Evolutionary conservation across 2,888 invertebrate species (phyloP).

Genomic region (Drosophila koepferae): DNA sequence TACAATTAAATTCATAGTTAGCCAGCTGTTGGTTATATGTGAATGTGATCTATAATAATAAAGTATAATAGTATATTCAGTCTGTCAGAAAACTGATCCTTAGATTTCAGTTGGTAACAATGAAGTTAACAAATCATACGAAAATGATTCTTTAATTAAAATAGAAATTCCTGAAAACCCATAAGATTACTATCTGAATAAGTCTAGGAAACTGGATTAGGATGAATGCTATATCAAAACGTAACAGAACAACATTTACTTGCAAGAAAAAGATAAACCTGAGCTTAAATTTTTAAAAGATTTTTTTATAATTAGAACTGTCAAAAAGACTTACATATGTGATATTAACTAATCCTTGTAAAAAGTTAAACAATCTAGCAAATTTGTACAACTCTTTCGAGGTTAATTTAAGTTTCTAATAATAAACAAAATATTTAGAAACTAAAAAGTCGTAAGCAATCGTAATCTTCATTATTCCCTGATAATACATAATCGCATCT

Average conservation of each 20-base stretch:
- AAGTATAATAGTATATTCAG: too few relatives aligned
- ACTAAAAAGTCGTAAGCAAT: not conserved
- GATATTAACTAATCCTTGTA: too few relatives aligned
- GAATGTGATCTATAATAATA: too few relatives aligned
- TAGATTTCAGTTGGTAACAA: too few relatives aligned
- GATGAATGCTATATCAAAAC: not conserved
- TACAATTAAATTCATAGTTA: not conserved
- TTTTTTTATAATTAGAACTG: not conserved
- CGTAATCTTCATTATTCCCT: not conserved
- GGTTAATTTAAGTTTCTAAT: not conserved
- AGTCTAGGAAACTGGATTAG: not conserved
- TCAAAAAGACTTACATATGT: too few relatives aligned
- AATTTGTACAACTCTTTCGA: not conserved
- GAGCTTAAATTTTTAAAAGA: not conserved
- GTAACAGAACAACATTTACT: not conserved
- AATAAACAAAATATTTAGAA: not conserved
- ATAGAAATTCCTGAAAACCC: not conserved
- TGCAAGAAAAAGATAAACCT: not conserved
- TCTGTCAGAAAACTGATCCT: not conserved
- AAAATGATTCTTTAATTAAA: not conserved
- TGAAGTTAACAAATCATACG: not conserved
- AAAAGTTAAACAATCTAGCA: not conserved
- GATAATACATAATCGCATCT: not conserved
- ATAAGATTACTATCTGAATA: not conserved
- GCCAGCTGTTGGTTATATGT: not conserved